Percentiles rank a stretch among this genome's conserved stretches.
Conservation (phyloP, 2,113 vertebrate species). For the Ptychochromis oligacanthus region DNA sequence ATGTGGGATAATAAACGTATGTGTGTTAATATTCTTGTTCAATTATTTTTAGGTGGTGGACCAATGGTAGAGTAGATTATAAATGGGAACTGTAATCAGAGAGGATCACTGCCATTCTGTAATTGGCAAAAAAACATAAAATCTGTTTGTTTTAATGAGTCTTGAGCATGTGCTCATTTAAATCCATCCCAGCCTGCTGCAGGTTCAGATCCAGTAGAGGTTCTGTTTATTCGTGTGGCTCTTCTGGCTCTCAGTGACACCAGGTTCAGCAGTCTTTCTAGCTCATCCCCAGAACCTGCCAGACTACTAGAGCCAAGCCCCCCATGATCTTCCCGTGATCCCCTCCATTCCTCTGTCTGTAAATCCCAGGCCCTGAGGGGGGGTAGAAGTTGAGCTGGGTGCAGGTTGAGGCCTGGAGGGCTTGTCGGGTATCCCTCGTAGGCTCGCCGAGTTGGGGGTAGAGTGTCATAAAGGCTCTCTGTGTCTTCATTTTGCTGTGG, state of each 20-base stretch:
- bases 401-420: conserved; percentile 66
- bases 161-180: conserved; percentile 36
- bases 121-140: conserved; percentile 32
- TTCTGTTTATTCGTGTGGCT: conserved; percentile 64
- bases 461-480: conserved; percentile 84
- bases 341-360: conserved; percentile 60
- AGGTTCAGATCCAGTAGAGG: conserved; percentile 68
- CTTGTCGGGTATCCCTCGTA: conserved; percentile 77
- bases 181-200: conserved; percentile 58
- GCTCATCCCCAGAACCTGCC: conserved; percentile 72
- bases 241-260: conserved; percentile 73
- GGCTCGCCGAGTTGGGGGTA: conserved; percentile 83
- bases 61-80: conserved; percentile 3
- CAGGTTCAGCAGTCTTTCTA: conserved; percentile 76
- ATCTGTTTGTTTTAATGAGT: conserved; percentile 25
- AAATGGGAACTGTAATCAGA: conserved; percentile 51
- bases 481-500: conserved; percentile 24
- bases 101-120: not conserved
- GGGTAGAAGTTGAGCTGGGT: conserved; percentile 73
- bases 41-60: conserved; percentile 37
- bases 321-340: conserved; percentile 29
- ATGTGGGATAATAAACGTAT: conserved; percentile 35
- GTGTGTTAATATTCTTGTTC: conserved; percentile 45
- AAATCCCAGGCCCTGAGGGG: conserved; percentile 77
- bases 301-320: conserved; percentile 30